phyloP scores from a whole-genome alignment of 2,888 invertebrate species.

The Ornithoptera priamus region DNA sequence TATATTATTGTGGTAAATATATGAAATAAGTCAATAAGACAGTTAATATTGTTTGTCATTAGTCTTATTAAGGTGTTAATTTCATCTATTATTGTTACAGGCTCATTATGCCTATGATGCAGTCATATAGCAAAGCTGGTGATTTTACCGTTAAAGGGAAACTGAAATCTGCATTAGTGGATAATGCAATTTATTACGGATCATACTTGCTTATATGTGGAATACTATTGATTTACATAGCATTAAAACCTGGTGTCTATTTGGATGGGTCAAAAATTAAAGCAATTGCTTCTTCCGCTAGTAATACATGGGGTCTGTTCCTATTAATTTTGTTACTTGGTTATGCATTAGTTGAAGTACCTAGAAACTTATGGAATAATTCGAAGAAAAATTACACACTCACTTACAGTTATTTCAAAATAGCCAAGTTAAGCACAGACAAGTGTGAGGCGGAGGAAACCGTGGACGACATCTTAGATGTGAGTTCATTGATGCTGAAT shows the following conservation, averaged over 20 bases:
- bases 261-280: slow-evolving; percentile 96
- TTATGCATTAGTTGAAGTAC: slow-evolving; percentile 98
- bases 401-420: slow-evolving; percentile 94
- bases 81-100: slow-evolving; percentile 66
- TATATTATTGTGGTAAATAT: too few relatives aligned
- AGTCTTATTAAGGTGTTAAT: background rate
- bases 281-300: slow-evolving; percentile 98
- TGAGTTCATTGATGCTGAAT: slow-evolving; percentile 49
- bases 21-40: too few relatives aligned
- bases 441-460: slow-evolving; percentile 98
- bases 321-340: slow-evolving; percentile 93
- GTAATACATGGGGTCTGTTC: slow-evolving; percentile 99
- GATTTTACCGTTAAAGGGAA: slow-evolving; percentile 97
- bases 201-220: slow-evolving; percentile 97
- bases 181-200: slow-evolving; percentile 99
- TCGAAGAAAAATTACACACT: slow-evolving; percentile 92
- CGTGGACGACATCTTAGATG: slow-evolving; percentile 96
- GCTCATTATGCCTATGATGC: slow-evolving; percentile 98
- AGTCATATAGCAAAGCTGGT: slow-evolving; percentile 98
- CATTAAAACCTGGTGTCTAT: slow-evolving; percentile 91
- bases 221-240: slow-evolving; percentile 95
- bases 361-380: slow-evolving; percentile 93
- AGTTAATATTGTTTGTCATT: too few relatives aligned
- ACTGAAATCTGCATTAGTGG: slow-evolving; percentile 95
- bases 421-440: slow-evolving; percentile 95